Evolutionary conservation across 2,888 invertebrate genomes (phyloP).

Genomic region (Cheilosia urbana): DNA sequence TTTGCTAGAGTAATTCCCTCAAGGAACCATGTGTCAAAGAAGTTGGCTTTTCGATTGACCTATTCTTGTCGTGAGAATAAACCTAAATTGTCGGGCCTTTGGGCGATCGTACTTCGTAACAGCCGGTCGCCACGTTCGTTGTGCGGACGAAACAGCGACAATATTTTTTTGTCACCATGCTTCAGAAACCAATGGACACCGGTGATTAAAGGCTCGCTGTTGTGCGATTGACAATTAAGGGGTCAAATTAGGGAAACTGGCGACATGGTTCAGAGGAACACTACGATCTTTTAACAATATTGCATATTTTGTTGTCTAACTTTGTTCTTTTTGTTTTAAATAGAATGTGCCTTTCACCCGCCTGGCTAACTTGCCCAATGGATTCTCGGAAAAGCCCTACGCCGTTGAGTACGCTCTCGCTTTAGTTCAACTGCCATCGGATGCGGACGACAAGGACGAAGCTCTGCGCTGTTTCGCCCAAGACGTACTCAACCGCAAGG

Average conservation of each 20-base stretch:
- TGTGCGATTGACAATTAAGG: slow-evolving; percentile 77
- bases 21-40: slow-evolving; percentile 38
- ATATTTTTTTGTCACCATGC: slow-evolving; percentile 80
- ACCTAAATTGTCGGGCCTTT: slow-evolving; percentile 77
- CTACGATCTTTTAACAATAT: not conserved
- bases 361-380: slow-evolving; percentile 92
- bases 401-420: slow-evolving; percentile 95
- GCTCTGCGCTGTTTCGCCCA: slow-evolving; percentile 88
- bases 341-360: slow-evolving; percentile 87
- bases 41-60: slow-evolving; percentile 64
- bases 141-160: slow-evolving; percentile 62
- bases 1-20: slow-evolving; percentile 79
- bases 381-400: slow-evolving; percentile 91
- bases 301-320: not conserved
- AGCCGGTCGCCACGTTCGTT: slow-evolving; percentile 26
- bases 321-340: slow-evolving; percentile 51
- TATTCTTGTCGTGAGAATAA: slow-evolving; percentile 78
- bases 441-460: slow-evolving; percentile 92
- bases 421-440: slow-evolving; percentile 92
- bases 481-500: slow-evolving; percentile 89
- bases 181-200: slow-evolving; percentile 48
- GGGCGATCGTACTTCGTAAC: slow-evolving; percentile 21
- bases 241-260: slow-evolving; percentile 74
- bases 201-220: slow-evolving; percentile 55
- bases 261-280: slow-evolving; percentile 58